A percentile compares a stretch with the other conserved stretches of the same genome.
phyloP scores from a whole-genome alignment of 2,113 vertebrate genomes.

The Pygathrix nemaeus region DNA sequence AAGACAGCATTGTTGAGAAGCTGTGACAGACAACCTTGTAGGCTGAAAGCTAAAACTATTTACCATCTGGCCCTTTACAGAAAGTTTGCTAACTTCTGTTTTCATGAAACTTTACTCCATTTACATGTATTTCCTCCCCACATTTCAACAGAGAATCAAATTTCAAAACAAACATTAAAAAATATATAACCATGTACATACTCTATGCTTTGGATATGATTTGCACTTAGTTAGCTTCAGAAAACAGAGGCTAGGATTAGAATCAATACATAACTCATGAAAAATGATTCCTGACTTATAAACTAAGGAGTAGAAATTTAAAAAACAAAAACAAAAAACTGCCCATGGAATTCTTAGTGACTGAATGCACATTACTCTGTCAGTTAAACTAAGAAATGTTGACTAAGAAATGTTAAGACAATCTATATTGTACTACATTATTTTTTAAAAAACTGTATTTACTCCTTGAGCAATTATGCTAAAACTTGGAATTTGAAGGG shows the following conservation, averaged over 20 bases:
- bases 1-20: background rate
- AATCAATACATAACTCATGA: background rate
- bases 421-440: background rate
- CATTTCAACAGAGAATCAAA: background rate
- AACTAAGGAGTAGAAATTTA: background rate
- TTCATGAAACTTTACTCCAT: background rate
- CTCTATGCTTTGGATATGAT: background rate
- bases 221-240: background rate
- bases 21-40: background rate
- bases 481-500: constrained; percentile 28
- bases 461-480: background rate
- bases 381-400: background rate
- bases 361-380: background rate
- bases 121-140: background rate
- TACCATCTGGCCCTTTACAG: background rate
- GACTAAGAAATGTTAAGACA: background rate
- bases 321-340: background rate
- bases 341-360: background rate
- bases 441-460: constrained; percentile 44
- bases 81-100: background rate
- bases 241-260: background rate
- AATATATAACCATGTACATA: background rate
- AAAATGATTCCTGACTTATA: background rate
- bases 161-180: background rate
- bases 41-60: background rate